Base-by-base conservation (phyloP, 2,888 invertebrate species). In the Melikaiella ostensackeni region DNA sequence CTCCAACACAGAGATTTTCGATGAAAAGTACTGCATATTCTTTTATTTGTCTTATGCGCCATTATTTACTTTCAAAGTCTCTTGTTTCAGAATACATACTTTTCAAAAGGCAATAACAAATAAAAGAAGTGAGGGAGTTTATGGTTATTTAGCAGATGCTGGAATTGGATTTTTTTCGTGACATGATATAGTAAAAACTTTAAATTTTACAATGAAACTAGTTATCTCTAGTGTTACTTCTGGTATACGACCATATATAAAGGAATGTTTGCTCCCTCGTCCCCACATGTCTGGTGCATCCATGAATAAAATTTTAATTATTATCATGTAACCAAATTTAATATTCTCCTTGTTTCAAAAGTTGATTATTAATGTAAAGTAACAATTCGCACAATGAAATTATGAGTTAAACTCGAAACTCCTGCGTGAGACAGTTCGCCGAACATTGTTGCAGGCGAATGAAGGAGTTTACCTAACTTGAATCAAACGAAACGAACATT, bases 401-500 rank as follows among this genome's bases (percentile, higher is more conserved):
- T 50, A 70, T 70, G 70, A 33, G 4, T n/a, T 19, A 70, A 70
- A 30, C 33, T 50, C 30, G 30, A 50, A 50, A 70, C 70, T 70
- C 27, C 70, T 70, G 70, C 50, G 27, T 30, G 50, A 50, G 70
- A 70, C 70, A 70, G 70, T 70, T 50, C n/a, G 11, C 13, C 70
- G 46, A 50, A 70, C 30, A 50, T 70, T 50, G 50, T 70, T 70
- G 9, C 19, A 70, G 50, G 30, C 8, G n/a, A 70, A 50, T 70
- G n/a, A 70, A 30, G n/a, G 42, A 30, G 50, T 50, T 70, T 30
- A 8, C 27, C 30, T 11, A 70, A 50, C 46, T 50, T 46, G 30
- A 30, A 30, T 70, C 50, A 70, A 70, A 33, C 50, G 33, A 50
- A 50, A 70, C 50, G 50, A 70, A 70, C 70, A 70, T 70, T 70